Evolutionary conservation across 2,797 vertebrate species (phyloP).

Genomic region (Gallinago stenura): DNA sequence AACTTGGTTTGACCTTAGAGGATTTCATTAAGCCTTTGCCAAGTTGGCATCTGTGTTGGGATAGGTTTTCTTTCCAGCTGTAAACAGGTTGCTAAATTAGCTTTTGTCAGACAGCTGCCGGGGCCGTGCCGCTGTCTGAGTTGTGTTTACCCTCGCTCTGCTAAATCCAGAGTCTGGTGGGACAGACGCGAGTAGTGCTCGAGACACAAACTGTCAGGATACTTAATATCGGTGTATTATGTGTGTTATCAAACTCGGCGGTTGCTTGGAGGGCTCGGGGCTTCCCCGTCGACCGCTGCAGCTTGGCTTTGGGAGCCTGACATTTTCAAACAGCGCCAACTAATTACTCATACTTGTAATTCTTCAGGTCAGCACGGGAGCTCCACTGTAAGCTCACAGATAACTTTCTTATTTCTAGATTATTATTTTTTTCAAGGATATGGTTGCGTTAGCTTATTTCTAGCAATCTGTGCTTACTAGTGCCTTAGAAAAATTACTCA

Average conservation of each 20-base stretch:
- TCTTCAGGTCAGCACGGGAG: neutral
- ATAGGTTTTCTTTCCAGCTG: slow-evolving; percentile 84
- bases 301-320: neutral
- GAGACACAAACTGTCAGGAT: neutral
- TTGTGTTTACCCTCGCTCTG: slow-evolving; percentile 37
- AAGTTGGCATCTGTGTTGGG: slow-evolving; percentile 82
- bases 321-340: neutral
- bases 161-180: slow-evolving; percentile 52
- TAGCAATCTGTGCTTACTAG: neutral
- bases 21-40: slow-evolving; percentile 87
- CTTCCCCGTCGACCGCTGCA: neutral
- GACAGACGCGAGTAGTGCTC: neutral
- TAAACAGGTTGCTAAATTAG: slow-evolving; percentile 90
- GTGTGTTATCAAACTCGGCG: neutral
- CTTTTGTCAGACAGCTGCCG: slow-evolving; percentile 87
- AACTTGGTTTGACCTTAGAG: slow-evolving; percentile 85
- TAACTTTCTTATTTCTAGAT: neutral
- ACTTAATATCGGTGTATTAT: neutral
- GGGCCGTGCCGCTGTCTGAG: slow-evolving; percentile 62
- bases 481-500: neutral
- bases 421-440: neutral
- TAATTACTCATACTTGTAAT: neutral
- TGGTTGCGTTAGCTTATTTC: neutral
- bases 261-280: neutral
- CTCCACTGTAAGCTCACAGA: neutral